Conservation (phyloP, 2,113 vertebrate species). For the Grantiella picta region DNA sequence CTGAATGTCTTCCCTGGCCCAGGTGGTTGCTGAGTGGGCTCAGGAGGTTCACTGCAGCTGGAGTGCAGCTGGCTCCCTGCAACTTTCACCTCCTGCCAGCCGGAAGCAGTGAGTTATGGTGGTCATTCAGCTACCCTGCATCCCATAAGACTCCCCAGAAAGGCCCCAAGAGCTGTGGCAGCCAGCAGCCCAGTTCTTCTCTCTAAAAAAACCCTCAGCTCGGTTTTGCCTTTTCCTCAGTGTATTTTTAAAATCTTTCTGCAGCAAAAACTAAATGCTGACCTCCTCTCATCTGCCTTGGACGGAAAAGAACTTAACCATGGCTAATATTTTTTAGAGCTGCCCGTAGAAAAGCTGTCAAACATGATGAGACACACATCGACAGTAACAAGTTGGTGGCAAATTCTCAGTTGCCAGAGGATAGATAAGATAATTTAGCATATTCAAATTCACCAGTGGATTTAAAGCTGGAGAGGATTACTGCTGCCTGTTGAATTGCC, state of each 20-base stretch:
- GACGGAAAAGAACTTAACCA: neutral
- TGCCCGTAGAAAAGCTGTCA: neutral
- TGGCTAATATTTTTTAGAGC: neutral
- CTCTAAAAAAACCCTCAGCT: neutral
- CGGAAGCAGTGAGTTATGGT: neutral
- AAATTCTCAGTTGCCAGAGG: neutral
- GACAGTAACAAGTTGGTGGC: neutral
- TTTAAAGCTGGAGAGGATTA: neutral
- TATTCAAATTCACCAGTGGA: neutral
- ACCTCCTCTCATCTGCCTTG: neutral
- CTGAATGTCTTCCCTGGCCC: neutral
- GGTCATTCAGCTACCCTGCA: neutral
- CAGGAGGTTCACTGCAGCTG: neutral
- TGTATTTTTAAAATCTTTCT: neutral
- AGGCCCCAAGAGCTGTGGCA: neutral
- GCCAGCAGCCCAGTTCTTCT: neutral
- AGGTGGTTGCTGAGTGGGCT: neutral
- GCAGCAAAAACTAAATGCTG: neutral
- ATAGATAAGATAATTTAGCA: neutral
- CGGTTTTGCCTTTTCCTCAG: neutral
- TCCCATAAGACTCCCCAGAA: neutral
- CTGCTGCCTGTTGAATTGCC: neutral
- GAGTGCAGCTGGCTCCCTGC: accelerated
- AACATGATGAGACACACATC: neutral
- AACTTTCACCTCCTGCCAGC: neutral